Evolutionary conservation across 1,140 invertebrate genomes (phyloP), one percentile per base, ranked within the genome.

Genomic region (Leptopilina boulardi): DNA sequence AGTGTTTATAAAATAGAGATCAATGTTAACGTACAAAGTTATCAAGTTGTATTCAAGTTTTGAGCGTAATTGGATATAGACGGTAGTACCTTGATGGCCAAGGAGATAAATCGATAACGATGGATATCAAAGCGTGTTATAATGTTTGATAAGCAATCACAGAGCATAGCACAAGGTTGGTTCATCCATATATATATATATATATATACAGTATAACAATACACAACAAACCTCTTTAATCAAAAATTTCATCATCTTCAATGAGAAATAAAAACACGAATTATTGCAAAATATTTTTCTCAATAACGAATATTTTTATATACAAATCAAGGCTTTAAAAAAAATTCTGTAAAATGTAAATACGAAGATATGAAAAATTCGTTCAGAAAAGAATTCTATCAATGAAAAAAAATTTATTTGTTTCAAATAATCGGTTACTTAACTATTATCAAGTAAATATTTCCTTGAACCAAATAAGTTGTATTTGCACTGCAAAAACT

Each of bases 121-220:
- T 34, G 13, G 13, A 15, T 34, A 66, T 66, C 59, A 66, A 66
- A 66, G 21, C 26, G 21, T n/a, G 59, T 66, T 66, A 66, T 30
- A 66, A 30, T 66, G 59, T 66, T 66, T 66, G 21, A 66, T 66
- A n/a, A 66, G 56, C 23, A 66, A 66, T 66, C 23, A 66, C 23
- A 30, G 26, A 34, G 11, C 23, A n/a, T n/a, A 30, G 26, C 59
- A 15, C 23, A 66, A 66, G 26, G 59, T 66, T 66, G 59, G 59
- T 2, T 26, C 59, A 66, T 66, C 23, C 26, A 23, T 8, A 30
- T 66, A 8, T 21, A 34, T 6, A n/a, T n/a, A n/a, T n/a, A n/a
- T n/a, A n/a, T n/a, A n/a, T n/a, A n/a, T n/a, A n/a, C n/a, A n/a
- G n/a, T n/a, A n/a, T 66, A 66, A 66, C 11, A 66, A n/a, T n/a